These are phyloP conservation scores for Pelmatolapia mariae DNA, from an alignment of 2,113 vertebrate species.

Conservation along the genomic window DNA sequence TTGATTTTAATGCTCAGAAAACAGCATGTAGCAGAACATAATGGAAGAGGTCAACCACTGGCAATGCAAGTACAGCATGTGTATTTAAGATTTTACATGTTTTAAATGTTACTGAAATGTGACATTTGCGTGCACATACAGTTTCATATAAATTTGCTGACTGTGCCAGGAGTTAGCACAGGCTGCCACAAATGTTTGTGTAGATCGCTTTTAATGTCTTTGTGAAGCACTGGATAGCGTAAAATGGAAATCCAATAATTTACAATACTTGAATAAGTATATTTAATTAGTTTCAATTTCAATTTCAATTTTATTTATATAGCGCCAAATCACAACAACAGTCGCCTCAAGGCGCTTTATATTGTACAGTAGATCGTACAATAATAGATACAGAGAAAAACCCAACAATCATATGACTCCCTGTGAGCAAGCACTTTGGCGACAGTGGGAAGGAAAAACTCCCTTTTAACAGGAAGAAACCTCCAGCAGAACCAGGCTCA, in stretches of 20 bases:
- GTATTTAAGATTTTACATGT: not conserved
- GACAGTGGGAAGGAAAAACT: not conserved
- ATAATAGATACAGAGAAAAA: not conserved
- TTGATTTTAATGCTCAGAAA: not conserved
- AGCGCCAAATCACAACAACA: not conserved
- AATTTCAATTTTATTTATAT: not conserved
- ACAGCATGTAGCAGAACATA: not conserved
- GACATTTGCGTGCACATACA: not conserved
- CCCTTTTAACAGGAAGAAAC: not conserved
- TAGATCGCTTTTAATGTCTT: not conserved
- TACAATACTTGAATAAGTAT: not conserved
- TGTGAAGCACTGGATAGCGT: not conserved
- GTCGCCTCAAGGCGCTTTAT: accelerated
- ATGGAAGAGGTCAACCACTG: not conserved
- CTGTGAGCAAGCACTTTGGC: not conserved
- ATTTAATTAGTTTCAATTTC: not conserved
- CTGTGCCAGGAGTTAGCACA: not conserved
- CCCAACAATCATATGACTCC: not conserved
- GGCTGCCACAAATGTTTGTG: not conserved
- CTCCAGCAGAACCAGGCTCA: accelerated
- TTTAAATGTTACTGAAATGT: not conserved
- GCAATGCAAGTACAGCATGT: not conserved
- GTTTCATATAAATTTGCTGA: not conserved
- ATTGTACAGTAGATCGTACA: not conserved
- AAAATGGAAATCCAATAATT: not conserved